Conservation (phyloP, 2,888 invertebrate genomes). For the Sisyra nigra region DNA sequence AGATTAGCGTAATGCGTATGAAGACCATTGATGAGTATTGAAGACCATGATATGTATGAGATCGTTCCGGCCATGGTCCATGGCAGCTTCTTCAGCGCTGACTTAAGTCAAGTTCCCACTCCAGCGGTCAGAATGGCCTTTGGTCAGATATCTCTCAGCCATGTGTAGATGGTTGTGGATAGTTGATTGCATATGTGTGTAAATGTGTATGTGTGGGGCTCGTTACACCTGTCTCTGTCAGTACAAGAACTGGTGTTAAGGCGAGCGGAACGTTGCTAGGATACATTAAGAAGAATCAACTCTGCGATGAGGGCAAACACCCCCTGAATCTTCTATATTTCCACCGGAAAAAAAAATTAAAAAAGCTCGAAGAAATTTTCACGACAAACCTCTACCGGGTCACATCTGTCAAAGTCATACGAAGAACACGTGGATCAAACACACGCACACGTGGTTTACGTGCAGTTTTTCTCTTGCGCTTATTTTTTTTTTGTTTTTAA, state of each 20-base stretch:
- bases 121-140: not conserved
- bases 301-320: too few species aligned
- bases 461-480: too few species aligned
- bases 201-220: slow-evolving; percentile 3
- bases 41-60: too few species aligned
- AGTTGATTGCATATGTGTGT: slow-evolving; percentile 1
- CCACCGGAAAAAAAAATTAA: not conserved
- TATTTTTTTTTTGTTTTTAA: too few species aligned
- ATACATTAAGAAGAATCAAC: not conserved
- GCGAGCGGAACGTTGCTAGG: not conserved
- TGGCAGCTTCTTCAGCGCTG: too few species aligned
- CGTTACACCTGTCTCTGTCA: not conserved
- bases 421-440: not conserved
- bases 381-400: not conserved
- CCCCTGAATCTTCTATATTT: too few species aligned
- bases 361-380: not conserved
- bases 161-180: not conserved
- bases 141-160: not conserved
- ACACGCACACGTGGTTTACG: too few species aligned
- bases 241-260: slow-evolving; percentile 2
- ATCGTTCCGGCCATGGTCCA: too few species aligned
- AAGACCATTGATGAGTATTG: too few species aligned
- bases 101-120: not conserved
- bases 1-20: too few species aligned
- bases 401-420: not conserved